Evolutionary conservation across 2,888 invertebrate genomes (phyloP).

Genomic region (Drosophila cyrtoloma): DNA sequence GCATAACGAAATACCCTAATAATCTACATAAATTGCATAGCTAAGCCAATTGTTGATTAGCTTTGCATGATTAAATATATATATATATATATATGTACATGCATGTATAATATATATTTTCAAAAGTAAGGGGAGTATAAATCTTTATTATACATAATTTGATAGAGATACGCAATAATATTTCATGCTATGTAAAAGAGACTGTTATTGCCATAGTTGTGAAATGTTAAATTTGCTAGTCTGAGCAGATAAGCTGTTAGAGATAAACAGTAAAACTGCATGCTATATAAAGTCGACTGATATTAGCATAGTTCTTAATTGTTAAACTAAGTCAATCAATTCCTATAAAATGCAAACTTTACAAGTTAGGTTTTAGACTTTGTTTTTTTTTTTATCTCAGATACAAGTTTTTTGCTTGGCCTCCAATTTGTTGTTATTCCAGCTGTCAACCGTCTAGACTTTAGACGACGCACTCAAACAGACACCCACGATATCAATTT

Average conservation of each 20-base stretch:
- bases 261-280: not conserved
- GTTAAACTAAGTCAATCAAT: not conserved
- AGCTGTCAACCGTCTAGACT: constrained; percentile 48
- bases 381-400: not conserved
- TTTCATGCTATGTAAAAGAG: not conserved
- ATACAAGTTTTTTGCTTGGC: constrained; percentile 22
- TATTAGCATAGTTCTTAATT: not conserved
- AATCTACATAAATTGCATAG: constrained; percentile 32
- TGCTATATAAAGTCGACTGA: not conserved
- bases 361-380: not conserved
- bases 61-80: constrained; percentile 7
- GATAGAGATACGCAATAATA: not conserved
- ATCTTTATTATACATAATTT: not conserved
- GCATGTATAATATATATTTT: not conserved
- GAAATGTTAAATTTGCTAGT: not conserved
- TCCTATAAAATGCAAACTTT: not conserved
- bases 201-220: not conserved
- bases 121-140: not conserved
- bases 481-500: constrained; percentile 18
- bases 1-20: constrained; percentile 17
- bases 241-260: no score
- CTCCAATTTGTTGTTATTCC: constrained; percentile 22
- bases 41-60: constrained; percentile 11
- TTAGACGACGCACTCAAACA: not conserved
- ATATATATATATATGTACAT: not conserved